These are phyloP conservation scores for Drosophila varians DNA, from an alignment of 1,140 invertebrate genomes.

Conservation along the genomic window DNA sequence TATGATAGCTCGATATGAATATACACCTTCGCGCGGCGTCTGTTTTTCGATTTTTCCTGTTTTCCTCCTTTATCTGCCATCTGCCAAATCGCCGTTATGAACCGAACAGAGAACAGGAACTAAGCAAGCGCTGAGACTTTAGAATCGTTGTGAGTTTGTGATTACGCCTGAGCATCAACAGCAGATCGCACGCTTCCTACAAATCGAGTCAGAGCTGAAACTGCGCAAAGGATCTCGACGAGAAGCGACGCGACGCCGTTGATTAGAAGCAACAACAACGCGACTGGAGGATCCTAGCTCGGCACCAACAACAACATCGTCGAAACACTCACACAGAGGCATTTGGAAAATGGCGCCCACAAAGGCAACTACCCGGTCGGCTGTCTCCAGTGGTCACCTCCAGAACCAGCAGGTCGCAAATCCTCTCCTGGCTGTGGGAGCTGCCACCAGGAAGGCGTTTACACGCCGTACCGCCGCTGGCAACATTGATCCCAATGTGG, in stretches of 20 bases:
- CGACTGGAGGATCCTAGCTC: conserved; percentile 19
- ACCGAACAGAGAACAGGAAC: neutral
- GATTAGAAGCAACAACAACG: conserved; percentile 17
- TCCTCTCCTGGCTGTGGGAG: conserved; percentile 46
- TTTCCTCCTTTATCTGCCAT: conserved; percentile 13
- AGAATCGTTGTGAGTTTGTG: conserved; percentile 33
- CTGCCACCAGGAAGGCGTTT: conserved; percentile 75
- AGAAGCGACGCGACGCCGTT: conserved; percentile 13
- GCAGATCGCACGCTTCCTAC: neutral
- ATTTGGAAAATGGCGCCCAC: conserved; percentile 80
- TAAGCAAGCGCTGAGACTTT: conserved; percentile 31
- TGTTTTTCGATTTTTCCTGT: conserved; percentile 34
- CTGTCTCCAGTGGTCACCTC: conserved; percentile 29
- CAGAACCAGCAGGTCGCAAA: conserved; percentile 40
- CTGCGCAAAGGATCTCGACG: conserved; percentile 6
- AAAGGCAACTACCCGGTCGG: conserved; percentile 59
- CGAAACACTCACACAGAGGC: conserved; percentile 18
- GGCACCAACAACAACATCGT: conserved; percentile 19
- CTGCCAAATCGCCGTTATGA: conserved; percentile 15
- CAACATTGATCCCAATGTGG: conserved; percentile 65
- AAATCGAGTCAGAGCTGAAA: neutral
- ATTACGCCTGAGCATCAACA: conserved; percentile 9
- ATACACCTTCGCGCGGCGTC: conserved; percentile 6
- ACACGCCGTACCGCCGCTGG: conserved; percentile 73
- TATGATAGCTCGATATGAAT: neutral